phyloP scores from a whole-genome alignment of 1,140 invertebrate species.

The Theocolax elegans region DNA sequence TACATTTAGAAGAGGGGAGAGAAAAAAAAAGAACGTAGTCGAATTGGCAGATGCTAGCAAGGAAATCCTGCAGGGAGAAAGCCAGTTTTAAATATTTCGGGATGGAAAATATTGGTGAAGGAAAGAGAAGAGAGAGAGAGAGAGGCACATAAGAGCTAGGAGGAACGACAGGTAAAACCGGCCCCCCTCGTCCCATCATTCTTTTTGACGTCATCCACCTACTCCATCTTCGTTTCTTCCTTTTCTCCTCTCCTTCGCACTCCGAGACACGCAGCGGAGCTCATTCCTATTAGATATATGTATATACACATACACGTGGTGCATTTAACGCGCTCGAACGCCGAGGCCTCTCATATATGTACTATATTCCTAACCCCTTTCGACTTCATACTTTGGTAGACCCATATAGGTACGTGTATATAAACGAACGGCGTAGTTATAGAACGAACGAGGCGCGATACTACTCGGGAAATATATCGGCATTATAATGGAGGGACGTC shows the following conservation, averaged over 20 bases:
- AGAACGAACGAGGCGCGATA: not conserved
- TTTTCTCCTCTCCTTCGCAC: conserved; percentile 16
- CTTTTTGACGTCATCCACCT: conserved; percentile 26
- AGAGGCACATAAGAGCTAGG: not conserved
- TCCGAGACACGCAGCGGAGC: too few relatives aligned
- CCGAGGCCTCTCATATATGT: not conserved
- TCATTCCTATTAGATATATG: not conserved
- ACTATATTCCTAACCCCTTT: conserved; percentile 58
- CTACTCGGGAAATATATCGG: conserved; percentile 32
- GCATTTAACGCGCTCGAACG: conserved; percentile 50
- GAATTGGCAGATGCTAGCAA: too few relatives aligned
- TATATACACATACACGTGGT: conserved; percentile 42
- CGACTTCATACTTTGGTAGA: conserved; percentile 26
- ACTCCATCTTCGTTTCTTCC: conserved; percentile 28
- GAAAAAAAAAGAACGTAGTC: too few relatives aligned
- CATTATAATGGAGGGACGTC: conserved; percentile 32
- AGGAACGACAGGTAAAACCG: conserved; percentile 9
- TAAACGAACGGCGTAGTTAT: not conserved
- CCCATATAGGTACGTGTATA: not conserved
- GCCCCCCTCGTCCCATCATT: conserved; percentile 2
- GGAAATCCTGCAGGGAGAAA: too few relatives aligned
- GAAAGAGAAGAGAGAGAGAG: conserved; percentile 3
- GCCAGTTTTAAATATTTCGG: too few relatives aligned
- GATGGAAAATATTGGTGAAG: conserved; percentile 3
- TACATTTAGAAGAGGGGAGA: too few relatives aligned